These are phyloP conservation scores for Liopterus haemorrhoidalis DNA, from an alignment of 2,888 invertebrate genomes.

Conservation along the genomic window DNA sequence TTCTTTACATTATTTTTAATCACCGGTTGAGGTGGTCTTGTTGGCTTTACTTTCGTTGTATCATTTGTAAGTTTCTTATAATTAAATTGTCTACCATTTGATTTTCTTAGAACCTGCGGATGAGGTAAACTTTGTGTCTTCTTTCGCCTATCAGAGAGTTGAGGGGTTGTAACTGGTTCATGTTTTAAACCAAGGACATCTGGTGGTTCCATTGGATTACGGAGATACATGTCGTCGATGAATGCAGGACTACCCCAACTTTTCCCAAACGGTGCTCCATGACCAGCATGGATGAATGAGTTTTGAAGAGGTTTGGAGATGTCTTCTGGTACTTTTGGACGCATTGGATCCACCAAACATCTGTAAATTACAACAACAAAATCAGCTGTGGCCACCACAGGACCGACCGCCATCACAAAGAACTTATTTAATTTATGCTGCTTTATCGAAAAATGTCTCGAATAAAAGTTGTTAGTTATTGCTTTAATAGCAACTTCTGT, in stretches of 20 bases:
- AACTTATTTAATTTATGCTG: too few relatives aligned
- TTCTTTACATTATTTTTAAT: conserved; percentile 4
- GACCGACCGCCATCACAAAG: too few relatives aligned
- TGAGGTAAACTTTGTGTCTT: conserved; percentile 32
- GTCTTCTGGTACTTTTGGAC: conserved; percentile 61
- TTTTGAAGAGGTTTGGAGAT: conserved; percentile 75
- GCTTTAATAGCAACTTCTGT: too few relatives aligned
- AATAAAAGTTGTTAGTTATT: too few relatives aligned
- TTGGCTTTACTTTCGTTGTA: conserved; percentile 40
- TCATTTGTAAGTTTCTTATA: conserved; percentile 72
- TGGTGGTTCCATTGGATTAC: conserved; percentile 69
- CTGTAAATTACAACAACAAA: conserved; percentile 34
- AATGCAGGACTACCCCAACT: conserved; percentile 78
- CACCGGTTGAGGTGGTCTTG: conserved; percentile 45
- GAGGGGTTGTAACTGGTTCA: conserved; percentile 39
- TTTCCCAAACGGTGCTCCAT: conserved; percentile 66
- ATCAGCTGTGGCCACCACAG: too few relatives aligned
- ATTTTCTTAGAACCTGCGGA: conserved; percentile 37
- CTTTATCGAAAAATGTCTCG: too few relatives aligned
- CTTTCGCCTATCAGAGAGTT: conserved; percentile 43
- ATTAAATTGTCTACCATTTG: conserved; percentile 61
- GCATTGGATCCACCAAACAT: conserved; percentile 62
- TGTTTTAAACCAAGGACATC: conserved; percentile 52
- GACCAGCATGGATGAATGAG: conserved; percentile 77
- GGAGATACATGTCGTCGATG: conserved; percentile 72